Evolutionary conservation across 2,888 invertebrate species (phyloP).

Genomic region (Galeruca laticollis): DNA sequence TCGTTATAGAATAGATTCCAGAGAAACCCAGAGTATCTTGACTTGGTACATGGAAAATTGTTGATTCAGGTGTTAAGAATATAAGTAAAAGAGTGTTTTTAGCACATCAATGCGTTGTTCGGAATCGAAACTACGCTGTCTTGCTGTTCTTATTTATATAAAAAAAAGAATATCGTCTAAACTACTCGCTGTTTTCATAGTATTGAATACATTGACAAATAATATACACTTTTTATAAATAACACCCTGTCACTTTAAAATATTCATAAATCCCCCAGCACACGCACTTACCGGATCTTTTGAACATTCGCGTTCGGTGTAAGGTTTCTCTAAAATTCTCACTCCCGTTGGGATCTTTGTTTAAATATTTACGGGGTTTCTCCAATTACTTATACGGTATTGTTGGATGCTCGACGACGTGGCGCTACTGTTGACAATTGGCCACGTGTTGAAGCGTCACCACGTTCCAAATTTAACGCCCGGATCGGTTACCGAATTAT

Average conservation of each 20-base stretch:
- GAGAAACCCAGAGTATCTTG: too few relatives aligned
- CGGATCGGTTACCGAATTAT: constrained; percentile 1
- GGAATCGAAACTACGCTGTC: too few relatives aligned
- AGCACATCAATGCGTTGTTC: too few relatives aligned
- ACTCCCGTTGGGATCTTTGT: constrained; percentile 36
- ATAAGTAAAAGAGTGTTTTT: too few relatives aligned
- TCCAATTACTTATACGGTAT: constrained; percentile 54
- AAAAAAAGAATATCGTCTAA: too few relatives aligned
- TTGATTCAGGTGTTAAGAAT: too few relatives aligned
- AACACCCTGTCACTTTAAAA: not conserved
- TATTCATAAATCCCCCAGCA: not conserved
- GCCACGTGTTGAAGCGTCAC: constrained; percentile 37
- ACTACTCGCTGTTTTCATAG: too few relatives aligned
- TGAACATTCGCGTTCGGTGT: constrained; percentile 28
- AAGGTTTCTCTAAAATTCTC: constrained; percentile 44
- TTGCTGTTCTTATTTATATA: too few relatives aligned
- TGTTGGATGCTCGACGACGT: constrained; percentile 44
- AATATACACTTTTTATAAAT: not conserved
- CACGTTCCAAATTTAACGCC: constrained; percentile 4
- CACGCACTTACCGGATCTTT: constrained; percentile 13
- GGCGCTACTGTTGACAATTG: constrained; percentile 44
- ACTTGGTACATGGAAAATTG: too few relatives aligned
- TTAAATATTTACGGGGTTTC: constrained; percentile 57
- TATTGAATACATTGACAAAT: too few relatives aligned
- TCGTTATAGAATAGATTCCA: too few relatives aligned